phyloP scores from a whole-genome alignment of 1,140 invertebrate genomes.

The Metopolophium dirhodum region DNA sequence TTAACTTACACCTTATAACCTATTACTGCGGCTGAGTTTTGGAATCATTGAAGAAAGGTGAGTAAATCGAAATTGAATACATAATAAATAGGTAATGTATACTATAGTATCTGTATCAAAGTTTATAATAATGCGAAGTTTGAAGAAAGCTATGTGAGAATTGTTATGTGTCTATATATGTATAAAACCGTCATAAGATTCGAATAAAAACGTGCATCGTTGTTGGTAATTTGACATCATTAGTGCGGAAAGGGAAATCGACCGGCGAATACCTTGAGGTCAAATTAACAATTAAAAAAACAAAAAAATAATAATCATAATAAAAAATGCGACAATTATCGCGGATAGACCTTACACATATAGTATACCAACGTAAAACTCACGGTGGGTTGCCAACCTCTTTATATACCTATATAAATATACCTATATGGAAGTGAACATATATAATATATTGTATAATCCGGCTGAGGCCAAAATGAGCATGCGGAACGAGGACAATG shows the following conservation, averaged over 20 bases:
- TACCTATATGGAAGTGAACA: neutral
- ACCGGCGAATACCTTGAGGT: neutral
- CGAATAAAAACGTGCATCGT: neutral
- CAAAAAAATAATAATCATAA: neutral
- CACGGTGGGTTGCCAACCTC: neutral
- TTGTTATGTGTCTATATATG: no score
- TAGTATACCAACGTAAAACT: neutral
- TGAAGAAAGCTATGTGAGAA: neutral
- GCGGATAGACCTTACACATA: neutral
- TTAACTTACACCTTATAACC: no score
- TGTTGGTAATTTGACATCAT: neutral
- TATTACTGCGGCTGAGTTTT: neutral
- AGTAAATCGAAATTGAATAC: no score
- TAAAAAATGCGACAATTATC: neutral
- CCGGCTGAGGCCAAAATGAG: neutral
- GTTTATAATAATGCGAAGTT: neutral
- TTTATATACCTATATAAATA: neutral
- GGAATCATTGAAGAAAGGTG: neutral
- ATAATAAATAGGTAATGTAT: no score
- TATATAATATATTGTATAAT: neutral
- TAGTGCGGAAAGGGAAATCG: neutral
- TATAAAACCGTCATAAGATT: neutral
- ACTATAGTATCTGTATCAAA: neutral
- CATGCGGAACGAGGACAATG: conserved; percentile 20
- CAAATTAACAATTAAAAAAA: neutral